A percentile compares a stretch with the other conserved stretches of the same genome.
phyloP scores from a whole-genome alignment of 2,888 invertebrate species.

The Lithosia quadra region DNA sequence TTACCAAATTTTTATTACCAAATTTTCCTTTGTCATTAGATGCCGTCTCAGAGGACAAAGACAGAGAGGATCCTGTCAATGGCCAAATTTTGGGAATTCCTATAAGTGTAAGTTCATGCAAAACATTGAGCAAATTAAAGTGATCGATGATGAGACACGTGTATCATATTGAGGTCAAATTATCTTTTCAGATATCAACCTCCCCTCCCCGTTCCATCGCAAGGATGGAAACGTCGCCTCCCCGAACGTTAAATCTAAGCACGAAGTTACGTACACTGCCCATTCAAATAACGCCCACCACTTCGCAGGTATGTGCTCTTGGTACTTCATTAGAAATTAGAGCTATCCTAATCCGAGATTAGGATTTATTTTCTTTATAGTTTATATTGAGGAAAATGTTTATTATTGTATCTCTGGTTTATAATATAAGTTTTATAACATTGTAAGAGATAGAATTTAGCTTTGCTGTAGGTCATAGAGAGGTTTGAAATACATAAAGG shows the following conservation, averaged over 20 bases:
- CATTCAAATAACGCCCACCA: conserved; percentile 80
- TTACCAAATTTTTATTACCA: neutral
- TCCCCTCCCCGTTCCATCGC: conserved; percentile 70
- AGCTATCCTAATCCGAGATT: conserved; percentile 77
- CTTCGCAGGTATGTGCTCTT: conserved; percentile 82
- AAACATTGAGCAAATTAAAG: neutral
- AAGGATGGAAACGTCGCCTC: conserved; percentile 71
- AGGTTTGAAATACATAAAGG: too few relatives aligned
- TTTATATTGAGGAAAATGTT: neutral
- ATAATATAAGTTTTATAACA: too few relatives aligned
- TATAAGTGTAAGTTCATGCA: conserved; percentile 74
- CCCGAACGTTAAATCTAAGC: conserved; percentile 77
- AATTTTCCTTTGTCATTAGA: conserved; percentile 60
- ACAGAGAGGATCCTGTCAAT: conserved; percentile 72
- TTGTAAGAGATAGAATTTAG: too few relatives aligned
- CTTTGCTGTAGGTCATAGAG: too few relatives aligned
- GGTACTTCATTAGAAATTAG: conserved; percentile 77
- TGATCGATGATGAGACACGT: neutral
- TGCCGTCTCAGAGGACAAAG: conserved; percentile 72
- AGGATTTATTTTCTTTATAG: conserved; percentile 47
- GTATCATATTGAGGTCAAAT: conserved; percentile 4
- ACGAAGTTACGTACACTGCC: conserved; percentile 81
- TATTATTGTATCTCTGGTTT: neutral
- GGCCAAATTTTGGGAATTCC: conserved; percentile 81
- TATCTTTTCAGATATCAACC: conserved; percentile 71